phyloP scores from a whole-genome alignment of 2,888 invertebrate species.

The Choreutis nemorana region DNA sequence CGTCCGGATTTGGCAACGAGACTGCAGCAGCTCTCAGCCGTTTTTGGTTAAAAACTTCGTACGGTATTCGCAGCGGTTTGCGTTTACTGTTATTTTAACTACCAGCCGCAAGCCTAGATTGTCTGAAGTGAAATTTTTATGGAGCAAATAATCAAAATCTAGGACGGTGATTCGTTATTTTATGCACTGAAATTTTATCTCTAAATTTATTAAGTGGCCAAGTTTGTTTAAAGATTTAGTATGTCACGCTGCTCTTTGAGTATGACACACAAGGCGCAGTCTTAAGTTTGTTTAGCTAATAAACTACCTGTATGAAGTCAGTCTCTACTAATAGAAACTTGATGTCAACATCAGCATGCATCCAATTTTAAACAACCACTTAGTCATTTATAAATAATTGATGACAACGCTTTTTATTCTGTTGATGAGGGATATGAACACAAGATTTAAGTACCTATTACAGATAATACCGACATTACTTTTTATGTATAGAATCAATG shows the following conservation, averaged over 20 bases:
- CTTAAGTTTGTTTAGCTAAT: slow-evolving; percentile 15
- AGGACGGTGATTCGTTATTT: neutral
- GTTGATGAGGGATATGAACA: too few relatives aligned
- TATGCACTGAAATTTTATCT: neutral
- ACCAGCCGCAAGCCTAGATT: slow-evolving; percentile 21
- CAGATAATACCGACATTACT: too few relatives aligned
- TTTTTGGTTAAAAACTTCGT: slow-evolving; percentile 40
- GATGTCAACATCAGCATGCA: too few relatives aligned
- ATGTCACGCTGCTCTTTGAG: neutral
- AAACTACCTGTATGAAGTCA: slow-evolving; percentile 23
- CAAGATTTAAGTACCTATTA: too few relatives aligned
- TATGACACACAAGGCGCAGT: slow-evolving; percentile 1
- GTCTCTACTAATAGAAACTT: slow-evolving; percentile 19
- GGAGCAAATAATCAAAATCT: neutral
- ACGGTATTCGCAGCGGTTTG: slow-evolving; percentile 56
- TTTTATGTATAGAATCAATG: too few relatives aligned
- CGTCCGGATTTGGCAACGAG: slow-evolving; percentile 22
- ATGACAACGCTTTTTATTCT: too few relatives aligned
- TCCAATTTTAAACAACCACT: too few relatives aligned
- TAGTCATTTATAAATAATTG: too few relatives aligned
- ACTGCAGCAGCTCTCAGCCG: slow-evolving; percentile 23
- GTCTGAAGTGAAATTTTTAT: slow-evolving; percentile 8
- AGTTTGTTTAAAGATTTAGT: neutral
- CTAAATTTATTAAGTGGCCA: neutral
- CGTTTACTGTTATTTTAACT: slow-evolving; percentile 47